Evolutionary conservation across 2,113 vertebrate genomes (phyloP).

Genomic region (Hiodon alosoides): DNA sequence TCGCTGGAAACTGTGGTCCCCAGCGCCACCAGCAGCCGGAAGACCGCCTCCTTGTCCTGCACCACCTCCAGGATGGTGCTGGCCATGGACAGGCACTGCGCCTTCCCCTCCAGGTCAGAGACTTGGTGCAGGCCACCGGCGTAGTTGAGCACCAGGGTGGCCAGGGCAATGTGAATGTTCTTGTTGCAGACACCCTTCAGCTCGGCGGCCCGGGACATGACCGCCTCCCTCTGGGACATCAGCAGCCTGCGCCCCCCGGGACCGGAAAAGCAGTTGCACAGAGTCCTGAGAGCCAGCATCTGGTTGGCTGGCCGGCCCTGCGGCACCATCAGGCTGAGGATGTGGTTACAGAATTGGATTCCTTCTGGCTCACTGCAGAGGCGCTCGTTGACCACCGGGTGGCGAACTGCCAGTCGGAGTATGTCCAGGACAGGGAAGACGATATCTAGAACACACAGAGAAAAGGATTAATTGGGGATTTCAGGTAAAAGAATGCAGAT

Average conservation of each 20-base stretch:
- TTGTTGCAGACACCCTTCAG: conserved; percentile 80
- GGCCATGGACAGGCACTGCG: conserved; percentile 91
- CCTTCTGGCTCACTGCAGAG: conserved; percentile 86
- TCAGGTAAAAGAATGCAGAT: background rate
- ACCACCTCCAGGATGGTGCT: conserved; percentile 86
- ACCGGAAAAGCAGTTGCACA: conserved; percentile 89
- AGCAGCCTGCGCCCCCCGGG: conserved; percentile 76
- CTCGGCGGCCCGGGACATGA: conserved; percentile 81
- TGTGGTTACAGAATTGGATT: conserved; percentile 75
- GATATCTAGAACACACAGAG: conserved; percentile 67
- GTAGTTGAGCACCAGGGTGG: conserved; percentile 89
- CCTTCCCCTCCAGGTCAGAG: conserved; percentile 87
- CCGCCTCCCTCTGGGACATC: conserved; percentile 79
- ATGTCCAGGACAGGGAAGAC: conserved; percentile 95
- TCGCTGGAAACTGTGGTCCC: conserved; percentile 87
- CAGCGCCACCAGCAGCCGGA: conserved; percentile 91
- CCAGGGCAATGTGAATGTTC: conserved; percentile 91
- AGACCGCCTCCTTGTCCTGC: conserved; percentile 90
- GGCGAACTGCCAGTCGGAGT: conserved; percentile 84
- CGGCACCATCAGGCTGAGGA: conserved; percentile 79
- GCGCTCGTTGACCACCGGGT: conserved; percentile 82
- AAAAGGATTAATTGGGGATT: background rate
- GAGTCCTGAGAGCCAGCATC: conserved; percentile 85
- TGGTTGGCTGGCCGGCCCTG: conserved; percentile 87
- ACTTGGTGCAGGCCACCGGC: conserved; percentile 79